Evolutionary conservation across 2,797 vertebrate genomes (phyloP).

Genomic region (Crocodylus rhombifer): DNA sequence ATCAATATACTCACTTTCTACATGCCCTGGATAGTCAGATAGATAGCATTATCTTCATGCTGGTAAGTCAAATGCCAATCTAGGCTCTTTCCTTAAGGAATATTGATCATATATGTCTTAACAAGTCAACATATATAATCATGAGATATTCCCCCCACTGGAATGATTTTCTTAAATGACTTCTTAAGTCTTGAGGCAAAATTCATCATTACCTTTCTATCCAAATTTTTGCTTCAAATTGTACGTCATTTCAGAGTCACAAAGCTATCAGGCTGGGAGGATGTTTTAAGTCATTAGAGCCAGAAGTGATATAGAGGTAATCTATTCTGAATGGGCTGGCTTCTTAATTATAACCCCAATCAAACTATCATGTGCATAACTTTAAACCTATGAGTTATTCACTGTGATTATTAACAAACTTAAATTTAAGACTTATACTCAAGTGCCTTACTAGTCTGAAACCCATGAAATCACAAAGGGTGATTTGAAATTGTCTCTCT

Average conservation of each 20-base stretch:
- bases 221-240: neutral
- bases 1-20: neutral
- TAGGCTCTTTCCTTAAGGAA: neutral
- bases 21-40: slow-evolving; percentile 11
- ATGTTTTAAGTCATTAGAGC: neutral
- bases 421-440: neutral
- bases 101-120: neutral
- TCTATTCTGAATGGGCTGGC: neutral
- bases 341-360: neutral
- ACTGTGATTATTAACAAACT: neutral
- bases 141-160: neutral
- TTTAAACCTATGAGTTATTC: neutral
- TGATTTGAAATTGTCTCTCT: neutral
- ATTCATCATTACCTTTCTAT: neutral
- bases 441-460: neutral
- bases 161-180: neutral
- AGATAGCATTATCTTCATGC: neutral
- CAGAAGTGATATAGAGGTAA: neutral
- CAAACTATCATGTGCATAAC: neutral
- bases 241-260: neutral
- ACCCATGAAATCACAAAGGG: neutral
- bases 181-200: too few relatives aligned
- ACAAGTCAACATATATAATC: neutral
- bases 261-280: neutral
- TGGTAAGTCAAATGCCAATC: neutral